A percentile compares a stretch with the other conserved stretches of the same genome.
Conservation (phyloP, 2,888 invertebrate genomes). For the Exocentrus adspersus region DNA sequence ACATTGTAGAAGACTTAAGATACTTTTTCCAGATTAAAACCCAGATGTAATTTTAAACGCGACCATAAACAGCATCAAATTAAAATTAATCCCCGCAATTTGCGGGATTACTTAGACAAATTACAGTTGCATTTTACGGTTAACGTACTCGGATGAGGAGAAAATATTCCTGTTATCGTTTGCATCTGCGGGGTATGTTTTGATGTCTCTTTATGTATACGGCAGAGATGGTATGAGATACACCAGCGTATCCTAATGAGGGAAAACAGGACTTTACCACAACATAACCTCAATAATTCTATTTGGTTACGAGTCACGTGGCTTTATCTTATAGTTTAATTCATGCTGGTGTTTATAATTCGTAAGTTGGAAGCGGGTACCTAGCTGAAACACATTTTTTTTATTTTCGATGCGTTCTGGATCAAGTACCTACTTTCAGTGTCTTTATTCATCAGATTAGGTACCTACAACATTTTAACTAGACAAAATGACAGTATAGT, state of each 20-base stretch:
- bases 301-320: constrained; percentile 1
- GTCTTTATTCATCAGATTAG: no score
- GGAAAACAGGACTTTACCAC: constrained; percentile 50
- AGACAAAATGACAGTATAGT: no score
- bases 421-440: no score
- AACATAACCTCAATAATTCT: constrained; percentile 43
- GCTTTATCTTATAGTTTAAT: no score
- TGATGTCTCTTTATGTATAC: constrained; percentile 46
- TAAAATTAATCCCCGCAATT: constrained; percentile 14
- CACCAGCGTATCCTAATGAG: constrained; percentile 49
- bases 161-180: neutral
- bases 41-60: no score
- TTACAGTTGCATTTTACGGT: neutral
- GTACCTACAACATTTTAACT: no score
- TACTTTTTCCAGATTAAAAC: neutral
- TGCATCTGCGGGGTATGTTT: constrained; percentile 11
- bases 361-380: no score
- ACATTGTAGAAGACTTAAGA: no score
- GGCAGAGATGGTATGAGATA: constrained; percentile 47
- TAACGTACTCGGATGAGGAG: constrained; percentile 6
- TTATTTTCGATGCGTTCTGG: no score
- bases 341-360: no score
- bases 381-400: no score
- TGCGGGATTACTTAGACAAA: neutral
- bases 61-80: constrained; percentile 8